These are phyloP conservation scores for Pachyramphus minor DNA, from an alignment of 2,113 vertebrate genomes.

Conservation along the genomic window DNA sequence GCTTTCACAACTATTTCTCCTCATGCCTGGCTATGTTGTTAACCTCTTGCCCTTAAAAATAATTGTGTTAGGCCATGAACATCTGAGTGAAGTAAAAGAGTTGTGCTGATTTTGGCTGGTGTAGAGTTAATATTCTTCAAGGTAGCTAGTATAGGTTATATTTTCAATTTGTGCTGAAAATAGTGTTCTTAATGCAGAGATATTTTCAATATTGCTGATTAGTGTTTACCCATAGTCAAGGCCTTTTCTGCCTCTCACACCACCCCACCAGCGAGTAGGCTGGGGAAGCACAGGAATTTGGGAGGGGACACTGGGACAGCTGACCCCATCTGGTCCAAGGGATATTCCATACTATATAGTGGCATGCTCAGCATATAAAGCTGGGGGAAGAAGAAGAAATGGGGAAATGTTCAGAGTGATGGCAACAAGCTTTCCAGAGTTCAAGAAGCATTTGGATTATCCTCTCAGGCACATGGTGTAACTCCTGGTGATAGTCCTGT, in stretches of 20 bases:
- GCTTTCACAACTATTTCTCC: neutral
- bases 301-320: neutral
- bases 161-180: neutral
- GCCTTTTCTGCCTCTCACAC: neutral
- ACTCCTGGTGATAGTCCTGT: neutral
- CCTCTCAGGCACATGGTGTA: neutral
- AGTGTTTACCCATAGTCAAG: neutral
- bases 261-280: neutral
- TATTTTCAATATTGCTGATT: neutral
- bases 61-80: neutral
- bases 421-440: neutral
- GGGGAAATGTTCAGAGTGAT: neutral
- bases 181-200: neutral
- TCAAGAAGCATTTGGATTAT: neutral
- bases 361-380: neutral
- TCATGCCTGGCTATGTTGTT: neutral
- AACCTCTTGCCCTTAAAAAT: neutral
- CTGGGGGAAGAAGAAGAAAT: neutral
- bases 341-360: neutral
- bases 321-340: neutral
- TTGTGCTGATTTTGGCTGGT: neutral
- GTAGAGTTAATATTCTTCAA: neutral
- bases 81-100: neutral
- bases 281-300: neutral
- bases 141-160: neutral